Percentiles rank a stretch among this genome's conserved stretches.
Evolutionary conservation across 2,888 invertebrate genomes (phyloP).

Genomic region (Agrotis ipsilon): DNA sequence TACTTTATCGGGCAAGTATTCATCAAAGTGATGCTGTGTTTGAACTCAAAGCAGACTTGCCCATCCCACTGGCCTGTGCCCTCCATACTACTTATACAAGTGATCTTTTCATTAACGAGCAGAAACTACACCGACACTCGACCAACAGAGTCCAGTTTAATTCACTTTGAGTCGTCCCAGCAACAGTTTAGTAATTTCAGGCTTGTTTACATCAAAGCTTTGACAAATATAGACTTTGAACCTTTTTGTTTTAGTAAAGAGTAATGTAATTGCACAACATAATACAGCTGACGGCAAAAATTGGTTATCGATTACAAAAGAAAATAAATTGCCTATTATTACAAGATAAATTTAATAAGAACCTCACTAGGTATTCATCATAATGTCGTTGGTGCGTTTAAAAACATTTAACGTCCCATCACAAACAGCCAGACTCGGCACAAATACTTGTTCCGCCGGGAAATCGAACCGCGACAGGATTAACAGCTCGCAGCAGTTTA

Average conservation of each 20-base stretch:
- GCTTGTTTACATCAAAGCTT: slow-evolving; percentile 64
- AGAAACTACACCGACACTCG: slow-evolving; percentile 69
- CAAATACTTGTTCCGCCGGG: too few species aligned
- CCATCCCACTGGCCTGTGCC: neutral
- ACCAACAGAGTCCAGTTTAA: slow-evolving; percentile 71
- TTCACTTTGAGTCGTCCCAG: slow-evolving; percentile 71
- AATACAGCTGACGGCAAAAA: neutral
- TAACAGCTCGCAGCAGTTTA: too few species aligned
- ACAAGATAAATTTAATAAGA: too few species aligned
- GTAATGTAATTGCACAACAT: slow-evolving; percentile 37
- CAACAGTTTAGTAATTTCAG: slow-evolving; percentile 65
- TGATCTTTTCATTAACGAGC: slow-evolving; percentile 77
- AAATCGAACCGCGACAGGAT: too few species aligned
- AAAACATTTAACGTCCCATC: too few species aligned
- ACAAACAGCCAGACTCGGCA: too few species aligned
- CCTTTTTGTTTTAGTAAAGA: slow-evolving; percentile 22
- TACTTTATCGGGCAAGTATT: neutral
- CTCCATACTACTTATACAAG: slow-evolving; percentile 67
- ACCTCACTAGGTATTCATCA: too few species aligned
- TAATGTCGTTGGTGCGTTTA: too few species aligned
- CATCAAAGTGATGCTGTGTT: neutral
- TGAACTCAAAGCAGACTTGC: slow-evolving; percentile 7
- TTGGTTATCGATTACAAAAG: neutral
- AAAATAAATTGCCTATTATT: too few species aligned
- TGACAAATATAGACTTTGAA: slow-evolving; percentile 43